Base-by-base conservation (phyloP, 2,888 invertebrate species). In the Gnatocerus cornutus region DNA sequence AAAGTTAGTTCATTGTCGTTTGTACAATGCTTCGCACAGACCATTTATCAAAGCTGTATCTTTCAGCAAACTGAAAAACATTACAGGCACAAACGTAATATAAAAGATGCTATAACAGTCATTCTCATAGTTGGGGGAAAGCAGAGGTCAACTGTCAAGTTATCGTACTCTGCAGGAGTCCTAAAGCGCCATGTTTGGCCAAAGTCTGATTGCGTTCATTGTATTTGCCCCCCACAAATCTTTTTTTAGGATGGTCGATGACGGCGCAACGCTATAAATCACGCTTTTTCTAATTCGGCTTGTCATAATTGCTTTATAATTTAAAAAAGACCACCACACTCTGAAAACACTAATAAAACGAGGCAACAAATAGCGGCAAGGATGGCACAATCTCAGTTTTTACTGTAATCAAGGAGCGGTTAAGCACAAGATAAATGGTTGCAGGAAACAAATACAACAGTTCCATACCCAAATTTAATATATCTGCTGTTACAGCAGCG, bases 1-100 rank as follows among this genome's bases (percentile, higher is more conserved):
- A 68, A 68, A 68, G 58, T 62, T 53, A 67, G 50, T 61, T 68
- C 61, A 68, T 61, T 68, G 50, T 52, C 63, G 63, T 63, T 63
- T 52, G 53, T 63, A 63, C 63, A 63, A 63, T 53, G 53, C 53
- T 52, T 53, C 13, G 43, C 63, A 53, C 63, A 53, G 63, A 53
- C 53, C 63, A 63, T 65, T 65, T 65, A 65, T 56, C 65, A 65
- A 65, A 65, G 65, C 27, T 48, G 56, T 56, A 58, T 63, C 53
- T 63, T 63, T 53, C 48, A 46, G 46, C 39, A 58, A 58, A 64
- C 27, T 48, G 65, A 65, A 56, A 65, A 65, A 58, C 56, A 65
- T 65, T 65, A 30, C 65, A 37, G 48, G 1, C 33, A 55, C 46
- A 61, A 61, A 61, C 52, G 45, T 45, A 68, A 58, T 68, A 41